These are phyloP conservation scores for Hymenochirus boettgeri DNA, from an alignment of 2,113 vertebrate species.

Conservation along the genomic window DNA sequence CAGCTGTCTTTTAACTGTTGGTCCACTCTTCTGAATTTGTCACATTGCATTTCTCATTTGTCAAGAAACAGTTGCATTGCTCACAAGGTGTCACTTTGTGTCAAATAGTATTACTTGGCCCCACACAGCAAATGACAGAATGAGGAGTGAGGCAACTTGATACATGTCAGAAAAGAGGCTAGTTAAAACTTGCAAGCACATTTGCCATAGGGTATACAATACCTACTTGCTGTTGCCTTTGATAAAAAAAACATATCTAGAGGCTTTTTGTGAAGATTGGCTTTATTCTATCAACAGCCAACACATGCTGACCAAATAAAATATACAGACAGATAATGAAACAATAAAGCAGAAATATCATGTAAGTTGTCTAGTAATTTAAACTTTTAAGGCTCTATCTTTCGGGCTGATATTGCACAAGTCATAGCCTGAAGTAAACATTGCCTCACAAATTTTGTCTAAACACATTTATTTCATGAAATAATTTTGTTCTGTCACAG, in stretches of 20 bases:
- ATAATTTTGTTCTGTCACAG: constrained; percentile 9
- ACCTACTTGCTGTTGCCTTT: constrained; percentile 25
- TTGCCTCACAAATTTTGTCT: background rate
- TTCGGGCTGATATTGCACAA: constrained; percentile 9
- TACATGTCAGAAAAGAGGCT: constrained; percentile 23
- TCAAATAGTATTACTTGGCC: constrained; percentile 6
- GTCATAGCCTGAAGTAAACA: constrained; percentile 21
- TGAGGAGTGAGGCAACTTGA: constrained; percentile 11
- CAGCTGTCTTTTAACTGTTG: constrained; percentile 32
- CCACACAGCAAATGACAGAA: constrained; percentile 28
- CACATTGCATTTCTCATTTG: constrained; percentile 33
- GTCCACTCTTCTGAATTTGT: constrained; percentile 14
- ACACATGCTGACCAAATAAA: constrained; percentile 32
- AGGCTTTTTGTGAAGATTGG: constrained; percentile 10
- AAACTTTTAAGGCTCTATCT: constrained; percentile 28
- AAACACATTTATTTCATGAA: background rate
- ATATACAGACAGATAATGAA: constrained; percentile 19
- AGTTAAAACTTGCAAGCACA: constrained; percentile 25
- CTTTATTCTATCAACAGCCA: constrained; percentile 30
- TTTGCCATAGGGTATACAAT: constrained; percentile 24
- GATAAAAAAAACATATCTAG: constrained; percentile 23
- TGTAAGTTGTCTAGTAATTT: constrained; percentile 22
- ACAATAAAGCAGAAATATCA: constrained; percentile 3
- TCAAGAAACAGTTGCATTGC: constrained; percentile 24
- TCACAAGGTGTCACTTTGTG: constrained; percentile 28